These are phyloP conservation scores for Caenorhabditis wallacei DNA, from an alignment of 2,888 invertebrate species.

Conservation along the genomic window DNA sequence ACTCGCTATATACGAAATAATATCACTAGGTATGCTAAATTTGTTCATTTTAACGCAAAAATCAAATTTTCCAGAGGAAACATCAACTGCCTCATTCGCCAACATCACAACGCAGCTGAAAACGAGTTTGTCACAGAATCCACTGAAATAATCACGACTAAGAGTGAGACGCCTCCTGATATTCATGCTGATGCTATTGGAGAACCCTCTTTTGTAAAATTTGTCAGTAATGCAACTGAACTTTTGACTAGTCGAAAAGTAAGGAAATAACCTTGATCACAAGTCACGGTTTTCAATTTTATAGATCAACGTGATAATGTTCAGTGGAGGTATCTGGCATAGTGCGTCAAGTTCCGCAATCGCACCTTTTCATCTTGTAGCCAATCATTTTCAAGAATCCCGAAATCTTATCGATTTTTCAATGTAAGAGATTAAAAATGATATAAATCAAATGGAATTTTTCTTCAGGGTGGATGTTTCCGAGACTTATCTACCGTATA, in stretches of 20 bases:
- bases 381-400: slow-evolving; percentile 34
- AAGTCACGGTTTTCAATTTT: not conserved
- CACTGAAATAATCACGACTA: slow-evolving; percentile 11
- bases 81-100: slow-evolving; percentile 56
- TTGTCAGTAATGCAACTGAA: slow-evolving; percentile 13
- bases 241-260: slow-evolving; percentile 35
- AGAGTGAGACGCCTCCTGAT: not conserved
- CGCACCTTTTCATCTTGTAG: slow-evolving; percentile 45
- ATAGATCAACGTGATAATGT: slow-evolving; percentile 57
- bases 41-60: no score
- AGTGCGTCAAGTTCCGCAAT: slow-evolving; percentile 45
- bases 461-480: slow-evolving; percentile 58
- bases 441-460: not conserved
- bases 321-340: slow-evolving; percentile 60
- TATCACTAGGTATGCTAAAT: slow-evolving; percentile 31
- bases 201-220: slow-evolving; percentile 23
- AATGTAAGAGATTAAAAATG: slow-evolving; percentile 32
- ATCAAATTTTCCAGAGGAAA: slow-evolving; percentile 11
- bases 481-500: slow-evolving; percentile 49
- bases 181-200: slow-evolving; percentile 35
- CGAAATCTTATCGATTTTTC: slow-evolving; percentile 38
- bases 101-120: slow-evolving; percentile 62
- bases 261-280: not conserved
- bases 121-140: slow-evolving; percentile 55
- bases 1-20: slow-evolving; percentile 42